Evolutionary conservation across 64 coral and sea anemone genomes (phyloP), one percentile per base, ranked within the genome.

Genomic region (Montipora efflorescens): DNA sequence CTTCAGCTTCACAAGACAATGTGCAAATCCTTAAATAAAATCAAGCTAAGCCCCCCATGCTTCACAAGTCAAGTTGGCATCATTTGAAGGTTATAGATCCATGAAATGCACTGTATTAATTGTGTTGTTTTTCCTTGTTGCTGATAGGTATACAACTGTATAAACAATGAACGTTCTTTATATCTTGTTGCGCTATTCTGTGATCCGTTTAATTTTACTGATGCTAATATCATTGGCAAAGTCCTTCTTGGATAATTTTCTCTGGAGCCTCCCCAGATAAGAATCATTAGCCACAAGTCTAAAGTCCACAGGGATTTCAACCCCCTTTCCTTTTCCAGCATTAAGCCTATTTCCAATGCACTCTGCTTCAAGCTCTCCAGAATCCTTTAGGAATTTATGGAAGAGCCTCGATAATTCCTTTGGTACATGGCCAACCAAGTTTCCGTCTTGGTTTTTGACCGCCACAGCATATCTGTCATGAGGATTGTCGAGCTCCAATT

Each of bases 351-450:
- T 92, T 84, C 79, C 79, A 92, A 84, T 84, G 68, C 80, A 84
- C 28, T 92, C 90, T 84, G 81, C 57, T n/a, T 84, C 81, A 84
- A 84, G 55, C 66, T 84, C 57, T 84, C 81, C 81, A 67, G 44
- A 84, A 43, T 84, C 83, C 19, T 80, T 50, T 47, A 92, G 90
- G 10, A 92, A 92, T 79, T 92, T 92, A 46, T 84, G 69, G 71
- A 92, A 92, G 90, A 92, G 79, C 90, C 68, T 92, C 8, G 80
- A 92, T 75, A 84, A 92, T 84, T 92, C 69, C 90, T 93, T 93
- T 87, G 91, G 82, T 79, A 79, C 82, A 36, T 36, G 36, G 36
- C 36, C 36, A 79, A 68, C 64, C 64, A 68, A 68, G 80, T 87
- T 82, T 4, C 83, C 82, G 80, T 87, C 91, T 87, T 80, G 59